These are phyloP conservation scores for Melangyna quadrimaculata DNA, from an alignment of 2,888 invertebrate genomes.

Conservation along the genomic window DNA sequence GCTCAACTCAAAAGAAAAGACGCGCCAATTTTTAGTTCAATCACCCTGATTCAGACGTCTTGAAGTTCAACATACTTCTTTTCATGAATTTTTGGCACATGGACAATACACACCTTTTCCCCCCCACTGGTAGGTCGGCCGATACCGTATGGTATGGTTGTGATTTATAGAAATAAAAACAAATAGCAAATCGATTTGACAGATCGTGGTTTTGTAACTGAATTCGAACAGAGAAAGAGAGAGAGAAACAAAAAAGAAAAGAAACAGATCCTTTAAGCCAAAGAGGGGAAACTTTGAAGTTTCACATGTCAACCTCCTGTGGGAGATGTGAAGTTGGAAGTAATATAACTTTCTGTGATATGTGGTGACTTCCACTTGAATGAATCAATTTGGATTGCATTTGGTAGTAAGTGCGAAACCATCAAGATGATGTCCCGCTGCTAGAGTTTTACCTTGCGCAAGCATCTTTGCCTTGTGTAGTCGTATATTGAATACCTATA, in stretches of 20 bases:
- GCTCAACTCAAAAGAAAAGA: neutral
- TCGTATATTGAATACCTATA: neutral
- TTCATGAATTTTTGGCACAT: constrained; percentile 64
- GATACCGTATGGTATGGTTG: neutral
- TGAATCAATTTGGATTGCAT: constrained; percentile 39
- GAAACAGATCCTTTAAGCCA: neutral
- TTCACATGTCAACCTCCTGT: constrained; percentile 46
- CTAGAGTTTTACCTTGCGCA: constrained; percentile 21
- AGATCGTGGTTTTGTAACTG: constrained; percentile 61
- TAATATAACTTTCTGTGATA: constrained; percentile 22
- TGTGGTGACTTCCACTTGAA: constrained; percentile 42
- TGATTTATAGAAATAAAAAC: constrained; percentile 47
- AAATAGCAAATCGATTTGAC: constrained; percentile 69
- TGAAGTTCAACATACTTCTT: neutral
- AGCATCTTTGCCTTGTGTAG: constrained; percentile 22
- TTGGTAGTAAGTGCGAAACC: constrained; percentile 52
- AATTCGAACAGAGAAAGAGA: neutral
- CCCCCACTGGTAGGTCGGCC: neutral
- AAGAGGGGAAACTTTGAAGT: constrained; percentile 26
- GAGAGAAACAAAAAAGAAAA: neutral
- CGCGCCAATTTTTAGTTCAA: constrained; percentile 43
- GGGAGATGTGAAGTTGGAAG: constrained; percentile 4
- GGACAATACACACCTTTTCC: constrained; percentile 67
- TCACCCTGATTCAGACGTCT: constrained; percentile 20
- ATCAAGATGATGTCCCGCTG: constrained; percentile 58